Percentiles rank a stretch among this genome's conserved stretches.
phyloP scores from a whole-genome alignment of 2,888 invertebrate species.

The Macrophya annulata region DNA sequence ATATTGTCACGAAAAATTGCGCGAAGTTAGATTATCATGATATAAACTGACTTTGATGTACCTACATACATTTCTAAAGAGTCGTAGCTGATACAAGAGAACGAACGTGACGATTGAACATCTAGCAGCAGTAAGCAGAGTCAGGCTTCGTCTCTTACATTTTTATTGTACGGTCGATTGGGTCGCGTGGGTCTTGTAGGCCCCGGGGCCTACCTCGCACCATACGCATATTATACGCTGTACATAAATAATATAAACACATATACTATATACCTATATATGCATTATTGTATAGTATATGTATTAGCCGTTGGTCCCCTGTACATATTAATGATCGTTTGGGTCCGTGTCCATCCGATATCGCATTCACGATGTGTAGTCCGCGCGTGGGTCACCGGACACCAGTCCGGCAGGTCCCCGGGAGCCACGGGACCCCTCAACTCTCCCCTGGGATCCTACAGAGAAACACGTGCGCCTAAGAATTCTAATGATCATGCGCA shows the following conservation, averaged over 20 bases:
- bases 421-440: slow-evolving; percentile 26
- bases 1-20: too few species aligned
- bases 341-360: slow-evolving; percentile 58
- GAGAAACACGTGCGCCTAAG: slow-evolving; percentile 23
- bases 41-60: background rate
- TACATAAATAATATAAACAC: background rate
- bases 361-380: slow-evolving; percentile 70
- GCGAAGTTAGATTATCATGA: background rate
- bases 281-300: background rate
- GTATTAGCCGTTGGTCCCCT: slow-evolving; percentile 19
- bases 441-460: slow-evolving; percentile 21
- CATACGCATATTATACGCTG: background rate
- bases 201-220: slow-evolving; percentile 16
- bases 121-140: background rate
- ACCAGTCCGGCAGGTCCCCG: slow-evolving; percentile 25
- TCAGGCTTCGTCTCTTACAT: background rate
- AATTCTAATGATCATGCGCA: slow-evolving; percentile 24
- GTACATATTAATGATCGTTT: slow-evolving; percentile 49
- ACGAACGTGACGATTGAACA: background rate
- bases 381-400: slow-evolving; percentile 70
- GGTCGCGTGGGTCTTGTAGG: slow-evolving; percentile 50
- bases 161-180: slow-evolving; percentile 4
- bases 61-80: background rate
- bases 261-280: background rate
- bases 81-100: background rate